phyloP scores from a whole-genome alignment of 1,140 invertebrate species.

The Cyclina sinensis region DNA sequence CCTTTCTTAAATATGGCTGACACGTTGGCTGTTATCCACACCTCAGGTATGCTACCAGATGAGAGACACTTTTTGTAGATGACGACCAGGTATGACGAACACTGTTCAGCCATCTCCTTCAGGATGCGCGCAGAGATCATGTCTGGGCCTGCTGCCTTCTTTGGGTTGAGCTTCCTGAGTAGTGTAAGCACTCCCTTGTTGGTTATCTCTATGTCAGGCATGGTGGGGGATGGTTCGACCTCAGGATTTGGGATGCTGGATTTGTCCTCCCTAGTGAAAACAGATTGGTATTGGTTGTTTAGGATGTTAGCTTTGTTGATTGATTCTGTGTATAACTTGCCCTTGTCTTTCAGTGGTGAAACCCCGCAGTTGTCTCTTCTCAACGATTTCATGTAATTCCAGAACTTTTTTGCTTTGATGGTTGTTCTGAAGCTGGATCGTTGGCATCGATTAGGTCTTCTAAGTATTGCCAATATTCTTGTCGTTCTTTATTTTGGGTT shows the following conservation, averaged over 20 bases:
- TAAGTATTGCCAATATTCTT: slow-evolving; percentile 4
- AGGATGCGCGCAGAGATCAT: slow-evolving; percentile 30
- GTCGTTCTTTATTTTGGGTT: not conserved
- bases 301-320: slow-evolving; percentile 37
- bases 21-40: slow-evolving; percentile 45
- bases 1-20: slow-evolving; percentile 61
- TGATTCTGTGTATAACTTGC: slow-evolving; percentile 23
- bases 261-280: not conserved
- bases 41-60: slow-evolving; percentile 9
- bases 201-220: slow-evolving; percentile 46
- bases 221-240: not conserved
- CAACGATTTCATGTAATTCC: slow-evolving; percentile 46
- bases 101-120: slow-evolving; percentile 23
- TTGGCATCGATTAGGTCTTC: slow-evolving; percentile 19
- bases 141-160: slow-evolving; percentile 60
- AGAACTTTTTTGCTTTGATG: slow-evolving; percentile 36
- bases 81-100: slow-evolving; percentile 3
- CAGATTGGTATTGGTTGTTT: slow-evolving; percentile 55
- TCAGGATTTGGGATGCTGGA: not conserved
- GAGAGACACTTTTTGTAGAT: slow-evolving; percentile 23
- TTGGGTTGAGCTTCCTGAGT: slow-evolving; percentile 39
- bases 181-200: slow-evolving; percentile 30
- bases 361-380: slow-evolving; percentile 43
- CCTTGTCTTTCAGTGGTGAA: slow-evolving; percentile 51
- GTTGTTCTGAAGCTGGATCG: not conserved